These are phyloP conservation scores for Trichonephila clavata DNA, from an alignment of 1,140 invertebrate species.

Conservation along the genomic window DNA sequence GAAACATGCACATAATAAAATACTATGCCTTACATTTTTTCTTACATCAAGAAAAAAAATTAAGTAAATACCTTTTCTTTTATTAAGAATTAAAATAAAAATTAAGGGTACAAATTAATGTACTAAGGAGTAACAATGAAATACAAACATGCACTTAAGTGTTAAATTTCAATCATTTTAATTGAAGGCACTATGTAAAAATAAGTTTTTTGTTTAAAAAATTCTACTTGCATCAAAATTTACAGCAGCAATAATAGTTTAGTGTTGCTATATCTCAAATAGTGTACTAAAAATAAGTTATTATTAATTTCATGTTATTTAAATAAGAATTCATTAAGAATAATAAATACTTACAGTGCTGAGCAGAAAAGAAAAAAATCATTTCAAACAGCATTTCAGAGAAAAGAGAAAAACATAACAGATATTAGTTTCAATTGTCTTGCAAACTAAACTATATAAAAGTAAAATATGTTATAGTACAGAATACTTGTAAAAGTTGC, in stretches of 20 bases:
- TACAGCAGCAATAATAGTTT: background rate
- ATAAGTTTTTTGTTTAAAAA: too few species aligned
- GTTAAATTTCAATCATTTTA: background rate
- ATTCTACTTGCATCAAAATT: background rate
- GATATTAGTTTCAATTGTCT: background rate
- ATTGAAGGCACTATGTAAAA: too few species aligned
- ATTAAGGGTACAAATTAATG: too few species aligned
- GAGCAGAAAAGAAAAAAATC: slow-evolving; percentile 34
- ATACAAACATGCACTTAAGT: background rate
- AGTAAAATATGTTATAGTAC: background rate
- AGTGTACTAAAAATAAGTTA: background rate
- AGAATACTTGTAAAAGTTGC: background rate
- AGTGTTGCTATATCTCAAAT: background rate
- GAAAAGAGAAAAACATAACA: slow-evolving; percentile 20
- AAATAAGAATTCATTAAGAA: background rate
- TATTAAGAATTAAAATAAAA: too few species aligned
- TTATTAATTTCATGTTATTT: background rate
- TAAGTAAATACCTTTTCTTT: too few species aligned
- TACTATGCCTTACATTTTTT: too few species aligned
- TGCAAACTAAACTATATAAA: too few species aligned
- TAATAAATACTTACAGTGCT: slow-evolving; percentile 47
- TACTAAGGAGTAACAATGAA: background rate
- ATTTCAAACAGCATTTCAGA: slow-evolving; percentile 19
- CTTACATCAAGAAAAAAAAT: too few species aligned
- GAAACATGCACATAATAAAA: too few species aligned